These are phyloP conservation scores for Drosophila paracracens DNA, from an alignment of 2,888 invertebrate species.

Conservation along the genomic window DNA sequence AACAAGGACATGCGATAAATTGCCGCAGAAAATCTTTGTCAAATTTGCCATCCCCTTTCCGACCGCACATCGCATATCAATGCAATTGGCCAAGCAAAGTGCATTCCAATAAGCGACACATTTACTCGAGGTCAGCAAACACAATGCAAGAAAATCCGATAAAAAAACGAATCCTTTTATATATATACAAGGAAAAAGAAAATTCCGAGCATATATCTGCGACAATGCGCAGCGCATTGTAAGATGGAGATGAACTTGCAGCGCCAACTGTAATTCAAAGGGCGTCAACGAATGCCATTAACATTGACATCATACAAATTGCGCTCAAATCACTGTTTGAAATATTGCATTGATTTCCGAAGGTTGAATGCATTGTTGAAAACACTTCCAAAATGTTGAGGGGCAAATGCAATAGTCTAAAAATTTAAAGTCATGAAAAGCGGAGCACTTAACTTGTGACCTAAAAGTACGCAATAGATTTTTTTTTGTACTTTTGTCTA, in stretches of 20 bases:
- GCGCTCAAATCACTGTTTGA: conserved; percentile 39
- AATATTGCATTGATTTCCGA: conserved; percentile 36
- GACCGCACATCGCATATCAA: conserved; percentile 67
- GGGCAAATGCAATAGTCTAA: not conserved
- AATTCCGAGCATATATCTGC: conserved; percentile 16
- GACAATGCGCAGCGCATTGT: conserved; percentile 28
- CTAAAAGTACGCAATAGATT: conserved; percentile 29
- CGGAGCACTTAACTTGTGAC: conserved; percentile 12
- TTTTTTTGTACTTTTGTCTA: not conserved
- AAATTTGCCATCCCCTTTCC: conserved; percentile 59
- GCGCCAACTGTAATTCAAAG: conserved; percentile 47
- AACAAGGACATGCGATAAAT: conserved; percentile 65
- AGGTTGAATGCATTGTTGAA: conserved; percentile 5
- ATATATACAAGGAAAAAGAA: not conserved
- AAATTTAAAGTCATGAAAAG: not conserved
- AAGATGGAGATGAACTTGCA: conserved; percentile 38
- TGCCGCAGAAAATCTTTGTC: conserved; percentile 62
- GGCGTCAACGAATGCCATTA: conserved; percentile 56
- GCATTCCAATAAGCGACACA: conserved; percentile 65
- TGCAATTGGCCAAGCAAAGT: conserved; percentile 64
- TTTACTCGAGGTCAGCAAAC: conserved; percentile 35
- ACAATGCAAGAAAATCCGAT: not conserved
- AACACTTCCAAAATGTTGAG: conserved; percentile 23
- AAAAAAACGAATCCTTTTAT: not conserved
- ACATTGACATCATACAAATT: conserved; percentile 61